phyloP scores from a whole-genome alignment of 2,888 invertebrate species.

The Petrolisthes manimaculis region DNA sequence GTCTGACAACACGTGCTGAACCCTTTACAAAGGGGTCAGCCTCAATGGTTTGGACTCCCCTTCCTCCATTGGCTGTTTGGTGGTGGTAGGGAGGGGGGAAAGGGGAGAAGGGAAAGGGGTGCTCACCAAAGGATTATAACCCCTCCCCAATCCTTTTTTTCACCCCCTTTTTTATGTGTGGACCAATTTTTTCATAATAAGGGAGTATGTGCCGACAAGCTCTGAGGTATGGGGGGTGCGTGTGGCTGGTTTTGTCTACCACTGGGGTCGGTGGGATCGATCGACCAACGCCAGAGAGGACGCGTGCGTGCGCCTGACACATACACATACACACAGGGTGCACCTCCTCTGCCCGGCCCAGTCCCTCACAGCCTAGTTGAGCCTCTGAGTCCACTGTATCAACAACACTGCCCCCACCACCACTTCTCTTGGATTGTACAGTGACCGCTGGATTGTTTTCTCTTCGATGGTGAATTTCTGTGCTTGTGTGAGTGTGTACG shows the following conservation, averaged over 20 bases:
- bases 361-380: constrained; percentile 36
- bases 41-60: constrained; percentile 43
- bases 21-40: constrained; percentile 40
- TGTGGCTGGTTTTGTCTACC: constrained; percentile 45
- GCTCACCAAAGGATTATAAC: constrained; percentile 49
- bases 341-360: constrained; percentile 10
- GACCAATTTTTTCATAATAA: constrained; percentile 46
- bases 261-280: constrained; percentile 39
- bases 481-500: too few species aligned
- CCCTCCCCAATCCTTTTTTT: constrained; percentile 40
- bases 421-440: too few species aligned
- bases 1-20: constrained; percentile 51
- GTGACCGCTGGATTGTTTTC: too few species aligned
- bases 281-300: constrained; percentile 36
- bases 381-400: constrained; percentile 20
- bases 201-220: constrained; percentile 50
- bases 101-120: constrained; percentile 54
- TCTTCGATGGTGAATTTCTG: too few species aligned
- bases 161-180: constrained; percentile 17
- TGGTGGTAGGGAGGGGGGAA: too few species aligned
- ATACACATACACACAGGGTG: too few species aligned
- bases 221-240: constrained; percentile 38
- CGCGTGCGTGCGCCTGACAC: constrained; percentile 53
- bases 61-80: constrained; percentile 30
- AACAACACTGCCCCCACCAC: constrained; percentile 1